phyloP scores from a whole-genome alignment of 2,888 invertebrate genomes.

The Uloborus plumipes region DNA sequence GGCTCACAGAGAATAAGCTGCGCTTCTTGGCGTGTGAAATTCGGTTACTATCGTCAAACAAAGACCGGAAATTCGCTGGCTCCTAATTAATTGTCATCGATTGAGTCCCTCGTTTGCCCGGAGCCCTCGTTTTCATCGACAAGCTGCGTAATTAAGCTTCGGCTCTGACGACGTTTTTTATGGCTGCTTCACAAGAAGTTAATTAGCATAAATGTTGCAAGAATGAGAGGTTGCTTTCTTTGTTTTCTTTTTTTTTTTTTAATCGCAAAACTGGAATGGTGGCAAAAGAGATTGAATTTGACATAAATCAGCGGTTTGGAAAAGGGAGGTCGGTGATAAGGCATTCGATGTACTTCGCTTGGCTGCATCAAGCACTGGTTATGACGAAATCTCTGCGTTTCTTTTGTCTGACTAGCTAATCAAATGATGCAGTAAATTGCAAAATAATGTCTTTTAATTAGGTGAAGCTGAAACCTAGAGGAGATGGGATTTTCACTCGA shows the following conservation, averaged over 20 bases:
- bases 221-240: slow-evolving; percentile 14
- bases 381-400: no score
- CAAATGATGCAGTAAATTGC: no score
- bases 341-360: no score
- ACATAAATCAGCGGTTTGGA: no score
- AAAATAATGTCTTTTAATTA: no score
- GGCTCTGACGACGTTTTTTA: neutral
- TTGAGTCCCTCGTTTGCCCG: slow-evolving; percentile 47
- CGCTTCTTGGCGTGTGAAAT: slow-evolving; percentile 30
- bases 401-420: no score
- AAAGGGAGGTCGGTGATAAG: no score
- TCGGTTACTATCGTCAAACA: slow-evolving; percentile 48
- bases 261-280: no score
- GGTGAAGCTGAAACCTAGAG: no score
- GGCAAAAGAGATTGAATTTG: no score
- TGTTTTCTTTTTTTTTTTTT: slow-evolving; percentile 9
- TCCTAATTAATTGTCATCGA: slow-evolving; percentile 62
- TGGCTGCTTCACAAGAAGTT: slow-evolving; percentile 29
- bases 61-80: slow-evolving; percentile 44
- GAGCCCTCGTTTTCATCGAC: slow-evolving; percentile 37
- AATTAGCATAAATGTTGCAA: slow-evolving; percentile 51
- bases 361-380: no score
- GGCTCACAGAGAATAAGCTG: slow-evolving; percentile 4
- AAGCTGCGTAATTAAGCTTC: slow-evolving; percentile 36
- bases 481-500: no score